Conservation (phyloP, 2,888 invertebrate species). For the Drosophila emarginata region DNA sequence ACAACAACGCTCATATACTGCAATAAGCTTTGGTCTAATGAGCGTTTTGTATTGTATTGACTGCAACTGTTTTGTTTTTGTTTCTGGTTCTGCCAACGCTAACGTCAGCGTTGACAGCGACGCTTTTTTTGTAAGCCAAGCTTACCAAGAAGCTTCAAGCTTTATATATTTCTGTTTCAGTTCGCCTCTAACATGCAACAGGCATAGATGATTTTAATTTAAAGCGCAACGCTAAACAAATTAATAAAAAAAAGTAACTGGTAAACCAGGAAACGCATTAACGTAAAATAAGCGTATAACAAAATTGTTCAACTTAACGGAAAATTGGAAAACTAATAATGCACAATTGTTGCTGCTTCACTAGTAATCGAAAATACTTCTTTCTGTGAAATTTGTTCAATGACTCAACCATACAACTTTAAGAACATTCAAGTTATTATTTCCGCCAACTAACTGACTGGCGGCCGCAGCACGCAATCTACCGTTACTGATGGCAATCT, state of each 20-base stretch:
- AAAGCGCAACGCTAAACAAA: conserved; percentile 25
- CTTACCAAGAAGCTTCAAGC: conserved; percentile 35
- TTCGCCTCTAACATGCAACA: conserved; percentile 57
- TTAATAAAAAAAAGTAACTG: background rate
- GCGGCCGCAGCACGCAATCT: conserved; percentile 14
- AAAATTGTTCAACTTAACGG: background rate
- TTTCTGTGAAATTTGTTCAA: background rate
- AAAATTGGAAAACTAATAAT: background rate
- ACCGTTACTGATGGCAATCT: background rate
- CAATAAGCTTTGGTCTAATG: conserved; percentile 8
- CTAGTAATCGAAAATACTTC: background rate
- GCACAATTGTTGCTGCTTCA: background rate
- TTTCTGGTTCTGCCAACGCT: background rate
- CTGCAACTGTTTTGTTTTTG: background rate
- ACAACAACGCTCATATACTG: background rate
- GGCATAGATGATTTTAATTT: conserved; percentile 50
- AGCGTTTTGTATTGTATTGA: conserved; percentile 3
- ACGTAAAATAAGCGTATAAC: background rate
- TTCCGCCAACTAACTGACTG: conserved; percentile 9
- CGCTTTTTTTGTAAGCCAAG: conserved; percentile 30
- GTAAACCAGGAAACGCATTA: background rate
- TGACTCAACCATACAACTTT: conserved; percentile 3
- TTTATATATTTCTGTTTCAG: conserved; percentile 44
- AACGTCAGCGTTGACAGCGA: background rate
- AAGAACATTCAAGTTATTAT: background rate